Base-by-base conservation (phyloP, 1,140 invertebrate genomes). In the Heterodera schachtii region DNA sequence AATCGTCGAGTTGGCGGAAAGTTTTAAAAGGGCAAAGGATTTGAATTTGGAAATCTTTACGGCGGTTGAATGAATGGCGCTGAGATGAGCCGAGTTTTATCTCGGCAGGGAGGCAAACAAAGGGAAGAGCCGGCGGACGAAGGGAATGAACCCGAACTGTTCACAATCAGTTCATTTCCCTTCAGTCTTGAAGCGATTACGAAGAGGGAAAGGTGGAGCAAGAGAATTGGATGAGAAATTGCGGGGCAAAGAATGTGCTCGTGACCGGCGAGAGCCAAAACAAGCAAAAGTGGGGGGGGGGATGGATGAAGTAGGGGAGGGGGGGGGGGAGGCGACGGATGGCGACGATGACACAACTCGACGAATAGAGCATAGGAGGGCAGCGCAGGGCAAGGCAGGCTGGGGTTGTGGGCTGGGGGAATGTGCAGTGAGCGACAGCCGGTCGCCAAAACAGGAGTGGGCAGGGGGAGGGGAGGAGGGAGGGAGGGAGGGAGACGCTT, bases 251-350 rank as follows among this genome's bases (percentile, higher is more conserved):
- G 69, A 71, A 43, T 41, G 69, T 46, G 69, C 69, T 71, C 69
- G 69, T 71, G 69, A 71, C 69, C 69, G 69, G 69, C 69, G 69
- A 46, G 69, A 71, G 69, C 69, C 69, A 71, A 71, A 71, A 71
- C 69, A 71, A 71, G 69, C 31, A 71, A 46, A 71, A 71, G 69
- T 9, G n/a, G 9, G 69, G 69, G 21, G 69, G 44, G 44, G 57
- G 69, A 71, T n/a, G 31, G 69, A 71, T 46, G 69, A 52, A 52
- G 49, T 52, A 52, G 2, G 57, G 57, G 11, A 7, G 57, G 57
- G 69, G 9, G 69, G 69, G 21, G 69, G 69, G 69, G 69, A 46
- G 7, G 69, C 69, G 44, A 71, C 69, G 7, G 69, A 71, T 46
- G 69, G 69, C 69, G 69, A 71, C 69, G 69, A 71, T 71, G 69